phyloP scores from a whole-genome alignment of 2,888 invertebrate species.

The Caenorhabditis sp. region DNA sequence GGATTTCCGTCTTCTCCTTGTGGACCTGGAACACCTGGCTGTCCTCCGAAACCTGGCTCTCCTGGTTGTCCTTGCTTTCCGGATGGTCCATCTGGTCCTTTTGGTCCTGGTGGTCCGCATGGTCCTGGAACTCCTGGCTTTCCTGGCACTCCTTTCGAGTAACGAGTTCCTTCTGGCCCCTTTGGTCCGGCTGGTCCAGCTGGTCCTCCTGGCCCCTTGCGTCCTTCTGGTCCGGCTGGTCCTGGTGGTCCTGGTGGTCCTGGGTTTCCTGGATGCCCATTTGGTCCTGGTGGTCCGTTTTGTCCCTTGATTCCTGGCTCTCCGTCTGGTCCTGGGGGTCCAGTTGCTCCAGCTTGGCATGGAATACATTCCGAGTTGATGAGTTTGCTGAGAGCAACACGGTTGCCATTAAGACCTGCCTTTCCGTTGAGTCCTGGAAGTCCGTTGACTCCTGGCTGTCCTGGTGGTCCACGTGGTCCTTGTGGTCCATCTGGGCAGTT shows the following conservation, averaged over 20 bases:
- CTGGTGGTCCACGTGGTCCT: slow-evolving; percentile 40
- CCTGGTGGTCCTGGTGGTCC: slow-evolving; percentile 54
- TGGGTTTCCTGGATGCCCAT: slow-evolving; percentile 40
- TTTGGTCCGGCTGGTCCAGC: slow-evolving; percentile 36
- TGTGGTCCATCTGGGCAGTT: slow-evolving; percentile 45
- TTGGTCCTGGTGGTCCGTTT: slow-evolving; percentile 45
- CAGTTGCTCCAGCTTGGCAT: slow-evolving; percentile 41
- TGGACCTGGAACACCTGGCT: slow-evolving; percentile 43
- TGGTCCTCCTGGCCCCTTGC: slow-evolving; percentile 41
- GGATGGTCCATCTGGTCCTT: slow-evolving; percentile 47
- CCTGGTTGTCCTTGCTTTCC: slow-evolving; percentile 50
- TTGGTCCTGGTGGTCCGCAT: slow-evolving; percentile 55
- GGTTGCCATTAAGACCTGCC: slow-evolving; percentile 34
- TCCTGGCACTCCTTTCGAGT: slow-evolving; percentile 36
- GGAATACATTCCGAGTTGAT: slow-evolving; percentile 36
- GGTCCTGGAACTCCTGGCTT: slow-evolving; percentile 46
- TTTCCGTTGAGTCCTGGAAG: slow-evolving; percentile 38
- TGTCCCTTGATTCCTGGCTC: slow-evolving; percentile 40
- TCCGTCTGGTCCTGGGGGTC: slow-evolving; percentile 46
- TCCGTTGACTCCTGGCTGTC: slow-evolving; percentile 36
- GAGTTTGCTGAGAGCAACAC: slow-evolving; percentile 18
- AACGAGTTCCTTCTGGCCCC: slow-evolving; percentile 40
- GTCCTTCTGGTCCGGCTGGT: slow-evolving; percentile 56
- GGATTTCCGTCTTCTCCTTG: slow-evolving; percentile 44
- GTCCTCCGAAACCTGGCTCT: slow-evolving; percentile 42